Evolutionary conservation across 2,797 vertebrate genomes (phyloP).

Genomic region (Cyprinella venusta): DNA sequence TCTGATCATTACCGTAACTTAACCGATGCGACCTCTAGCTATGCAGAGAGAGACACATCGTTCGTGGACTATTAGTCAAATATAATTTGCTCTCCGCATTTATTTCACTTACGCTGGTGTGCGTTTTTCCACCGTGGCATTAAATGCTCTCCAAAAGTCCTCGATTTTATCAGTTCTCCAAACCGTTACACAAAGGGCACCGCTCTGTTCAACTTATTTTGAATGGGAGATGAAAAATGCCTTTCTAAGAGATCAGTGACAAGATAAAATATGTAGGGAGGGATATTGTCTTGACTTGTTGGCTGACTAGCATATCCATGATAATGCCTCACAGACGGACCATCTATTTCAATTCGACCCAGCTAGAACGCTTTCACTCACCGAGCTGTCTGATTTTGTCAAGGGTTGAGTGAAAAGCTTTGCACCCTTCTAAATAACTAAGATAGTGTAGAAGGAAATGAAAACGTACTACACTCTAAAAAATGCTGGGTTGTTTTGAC

Average conservation of each 20-base stretch:
- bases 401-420: conserved; percentile 31
- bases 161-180: conserved; percentile 35
- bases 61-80: conserved; percentile 47
- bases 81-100: conserved; percentile 47
- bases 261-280: conserved; percentile 41
- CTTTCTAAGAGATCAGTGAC: conserved; percentile 41
- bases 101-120: conserved; percentile 21
- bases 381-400: conserved; percentile 13
- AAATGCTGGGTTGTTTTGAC: too few relatives aligned
- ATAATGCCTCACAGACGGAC: conserved; percentile 58
- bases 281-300: conserved; percentile 40
- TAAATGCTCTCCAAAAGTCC: conserved; percentile 43
- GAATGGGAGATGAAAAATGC: conserved; percentile 37
- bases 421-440: not conserved
- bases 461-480: not conserved
- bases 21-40: conserved; percentile 34
- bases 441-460: not conserved
- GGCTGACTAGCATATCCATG: conserved; percentile 42
- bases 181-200: conserved; percentile 20
- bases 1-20: conserved; percentile 52
- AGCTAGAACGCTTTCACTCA: conserved; percentile 38
- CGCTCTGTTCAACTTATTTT: conserved; percentile 41
- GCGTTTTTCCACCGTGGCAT: conserved; percentile 24
- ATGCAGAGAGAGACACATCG: conserved; percentile 33
- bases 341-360: conserved; percentile 57